A percentile compares a stretch with the other conserved stretches of the same genome.
These are phyloP conservation scores for Thereuonema tuberculata DNA, from an alignment of 1,140 invertebrate genomes.

Conservation along the genomic window DNA sequence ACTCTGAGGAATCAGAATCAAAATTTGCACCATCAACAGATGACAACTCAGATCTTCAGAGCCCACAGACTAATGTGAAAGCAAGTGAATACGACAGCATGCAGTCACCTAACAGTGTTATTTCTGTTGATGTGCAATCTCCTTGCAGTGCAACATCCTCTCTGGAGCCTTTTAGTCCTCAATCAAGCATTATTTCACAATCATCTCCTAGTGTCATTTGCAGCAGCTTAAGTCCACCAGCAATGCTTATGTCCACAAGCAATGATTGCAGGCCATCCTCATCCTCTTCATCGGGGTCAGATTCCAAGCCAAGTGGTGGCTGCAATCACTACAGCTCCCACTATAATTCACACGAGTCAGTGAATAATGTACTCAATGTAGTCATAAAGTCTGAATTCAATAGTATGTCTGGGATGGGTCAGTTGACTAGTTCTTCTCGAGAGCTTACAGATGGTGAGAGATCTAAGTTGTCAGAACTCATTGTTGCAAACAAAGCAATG, in stretches of 20 bases:
- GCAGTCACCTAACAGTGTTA: too few relatives aligned
- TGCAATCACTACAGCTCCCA: neutral
- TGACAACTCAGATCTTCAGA: neutral
- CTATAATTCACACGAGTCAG: neutral
- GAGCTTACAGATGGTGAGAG: constrained; percentile 66
- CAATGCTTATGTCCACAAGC: neutral
- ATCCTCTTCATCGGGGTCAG: neutral
- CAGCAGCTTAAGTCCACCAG: neutral
- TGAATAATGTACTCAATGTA: constrained; percentile 59
- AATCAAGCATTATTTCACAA: neutral
- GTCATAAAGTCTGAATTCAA: constrained; percentile 64
- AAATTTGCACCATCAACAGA: neutral
- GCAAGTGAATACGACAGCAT: too few relatives aligned
- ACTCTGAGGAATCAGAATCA: too few relatives aligned
- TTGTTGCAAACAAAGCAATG: constrained; percentile 66
- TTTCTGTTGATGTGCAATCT: too few relatives aligned
- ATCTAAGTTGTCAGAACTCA: constrained; percentile 65
- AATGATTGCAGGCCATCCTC: neutral
- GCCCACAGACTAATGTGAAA: too few relatives aligned
- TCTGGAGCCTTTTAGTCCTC: neutral
- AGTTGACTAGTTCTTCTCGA: constrained; percentile 31
- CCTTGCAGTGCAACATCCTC: neutral
- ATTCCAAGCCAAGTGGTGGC: neutral
- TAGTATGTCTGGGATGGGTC: neutral
- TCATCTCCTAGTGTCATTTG: neutral